A percentile compares a stretch with the other conserved stretches of the same genome.
Conservation (phyloP, 2,113 vertebrate species). For the Cichladusa arquata region DNA sequence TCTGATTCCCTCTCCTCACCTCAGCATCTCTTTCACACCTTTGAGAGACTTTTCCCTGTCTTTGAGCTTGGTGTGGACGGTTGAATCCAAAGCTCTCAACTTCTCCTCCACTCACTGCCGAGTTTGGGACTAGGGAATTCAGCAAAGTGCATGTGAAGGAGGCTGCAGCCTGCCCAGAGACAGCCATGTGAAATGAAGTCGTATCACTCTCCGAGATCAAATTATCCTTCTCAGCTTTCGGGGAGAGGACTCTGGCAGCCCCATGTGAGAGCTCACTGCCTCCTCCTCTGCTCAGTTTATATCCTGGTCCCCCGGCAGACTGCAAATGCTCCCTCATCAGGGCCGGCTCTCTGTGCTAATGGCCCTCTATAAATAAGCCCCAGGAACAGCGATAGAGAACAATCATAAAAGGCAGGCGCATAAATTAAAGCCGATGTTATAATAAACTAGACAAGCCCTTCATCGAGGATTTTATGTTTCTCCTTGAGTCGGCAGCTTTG, state of each 20-base stretch:
- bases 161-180: not conserved
- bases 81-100: not conserved
- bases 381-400: conserved; percentile 19
- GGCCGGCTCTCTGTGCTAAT: conserved; percentile 34
- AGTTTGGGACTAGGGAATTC: not conserved
- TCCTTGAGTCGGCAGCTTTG: conserved; percentile 28
- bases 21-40: fast-evolving
- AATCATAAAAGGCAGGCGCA: conserved; percentile 49
- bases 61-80: fast-evolving
- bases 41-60: not conserved
- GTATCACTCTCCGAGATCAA: not conserved
- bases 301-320: not conserved
- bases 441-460: conserved; percentile 42
- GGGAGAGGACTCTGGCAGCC: not conserved
- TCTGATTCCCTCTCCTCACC: not conserved
- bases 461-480: conserved; percentile 1
- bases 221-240: not conserved
- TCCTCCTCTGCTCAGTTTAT: not conserved
- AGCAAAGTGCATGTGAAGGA: conserved; percentile 23
- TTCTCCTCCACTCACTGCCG: fast-evolving
- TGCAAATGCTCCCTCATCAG: not conserved
- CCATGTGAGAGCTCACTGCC: not conserved
- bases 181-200: not conserved
- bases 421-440: conserved; percentile 46
- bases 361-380: conserved; percentile 46